Evolutionary conservation across 2,113 vertebrate species (phyloP).

Genomic region (Gambusia holbrooki): DNA sequence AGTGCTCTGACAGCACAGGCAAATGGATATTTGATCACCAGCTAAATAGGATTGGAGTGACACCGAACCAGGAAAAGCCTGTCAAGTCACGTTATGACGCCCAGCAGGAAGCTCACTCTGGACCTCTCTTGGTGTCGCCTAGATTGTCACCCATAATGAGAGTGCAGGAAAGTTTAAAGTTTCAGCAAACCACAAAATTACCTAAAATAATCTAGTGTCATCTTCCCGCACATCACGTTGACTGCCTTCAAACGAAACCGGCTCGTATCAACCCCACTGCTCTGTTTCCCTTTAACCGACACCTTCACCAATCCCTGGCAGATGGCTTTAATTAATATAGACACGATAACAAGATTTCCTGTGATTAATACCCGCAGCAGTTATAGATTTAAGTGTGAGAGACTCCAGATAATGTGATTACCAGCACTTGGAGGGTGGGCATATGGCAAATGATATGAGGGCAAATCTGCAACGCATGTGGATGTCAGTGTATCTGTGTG

Average conservation of each 20-base stretch:
- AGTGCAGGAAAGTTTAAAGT: slow-evolving; percentile 35
- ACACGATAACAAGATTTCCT: slow-evolving; percentile 81
- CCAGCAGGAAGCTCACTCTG: slow-evolving; percentile 26
- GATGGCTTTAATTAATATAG: slow-evolving; percentile 83
- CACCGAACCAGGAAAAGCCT: slow-evolving; percentile 69
- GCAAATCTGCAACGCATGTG: slow-evolving; percentile 29
- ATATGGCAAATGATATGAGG: slow-evolving; percentile 70
- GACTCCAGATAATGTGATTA: slow-evolving; percentile 82
- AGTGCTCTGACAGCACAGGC: slow-evolving; percentile 64
- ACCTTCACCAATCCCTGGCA: slow-evolving; percentile 63
- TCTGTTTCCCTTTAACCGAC: slow-evolving; percentile 31
- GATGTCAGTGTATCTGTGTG: slow-evolving; percentile 1
- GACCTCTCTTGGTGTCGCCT: slow-evolving; percentile 33
- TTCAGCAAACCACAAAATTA: slow-evolving; percentile 42
- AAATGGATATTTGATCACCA: slow-evolving; percentile 73
- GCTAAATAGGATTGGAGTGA: slow-evolving; percentile 72
- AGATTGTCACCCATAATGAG: slow-evolving; percentile 40
- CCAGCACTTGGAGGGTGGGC: slow-evolving; percentile 68
- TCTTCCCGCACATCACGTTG: slow-evolving; percentile 24
- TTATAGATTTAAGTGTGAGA: slow-evolving; percentile 81
- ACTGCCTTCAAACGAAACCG: slow-evolving; percentile 49
- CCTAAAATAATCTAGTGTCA: slow-evolving; percentile 47
- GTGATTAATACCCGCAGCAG: slow-evolving; percentile 80
- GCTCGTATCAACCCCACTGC: slow-evolving; percentile 11
- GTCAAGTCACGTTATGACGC: slow-evolving; percentile 64